Conservation (phyloP, 2,113 vertebrate genomes). For the Serinus canaria region DNA sequence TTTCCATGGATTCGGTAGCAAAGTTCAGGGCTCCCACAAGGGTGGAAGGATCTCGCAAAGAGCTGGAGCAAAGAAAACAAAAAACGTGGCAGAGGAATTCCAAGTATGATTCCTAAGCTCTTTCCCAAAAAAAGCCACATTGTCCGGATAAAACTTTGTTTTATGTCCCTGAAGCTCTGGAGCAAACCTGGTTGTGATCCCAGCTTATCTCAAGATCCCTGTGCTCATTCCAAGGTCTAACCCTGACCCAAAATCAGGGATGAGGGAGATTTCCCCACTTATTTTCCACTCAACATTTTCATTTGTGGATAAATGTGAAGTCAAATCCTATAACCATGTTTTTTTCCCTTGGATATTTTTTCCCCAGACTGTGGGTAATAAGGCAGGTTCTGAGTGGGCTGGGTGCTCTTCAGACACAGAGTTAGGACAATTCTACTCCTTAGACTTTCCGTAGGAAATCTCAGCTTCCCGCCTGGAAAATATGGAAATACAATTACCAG, state of each 20-base stretch:
- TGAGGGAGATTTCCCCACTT: not conserved
- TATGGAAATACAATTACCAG: not conserved
- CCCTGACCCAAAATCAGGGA: accelerated
- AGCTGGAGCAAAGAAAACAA: not conserved
- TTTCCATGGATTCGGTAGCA: not conserved
- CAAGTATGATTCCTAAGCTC: accelerated
- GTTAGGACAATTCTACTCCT: not conserved
- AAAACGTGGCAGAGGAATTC: not conserved
- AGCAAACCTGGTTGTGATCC: not conserved
- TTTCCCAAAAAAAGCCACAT: not conserved
- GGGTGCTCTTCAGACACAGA: not conserved
- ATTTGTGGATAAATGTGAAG: not conserved
- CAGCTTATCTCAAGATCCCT: not conserved
- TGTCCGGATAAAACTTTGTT: not conserved
- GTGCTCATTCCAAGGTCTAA: not conserved
- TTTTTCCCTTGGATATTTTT: not conserved
- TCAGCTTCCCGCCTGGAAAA: not conserved
- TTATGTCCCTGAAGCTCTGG: not conserved
- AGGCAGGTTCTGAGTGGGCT: not conserved
- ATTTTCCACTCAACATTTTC: accelerated
- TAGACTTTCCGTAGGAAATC: not conserved
- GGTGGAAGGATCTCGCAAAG: not conserved
- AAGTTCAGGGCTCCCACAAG: not conserved
- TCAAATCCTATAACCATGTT: accelerated
- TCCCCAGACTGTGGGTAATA: not conserved